These are phyloP conservation scores for Dromococcyx pavoninus DNA, from an alignment of 2,797 vertebrate species.

Conservation along the genomic window DNA sequence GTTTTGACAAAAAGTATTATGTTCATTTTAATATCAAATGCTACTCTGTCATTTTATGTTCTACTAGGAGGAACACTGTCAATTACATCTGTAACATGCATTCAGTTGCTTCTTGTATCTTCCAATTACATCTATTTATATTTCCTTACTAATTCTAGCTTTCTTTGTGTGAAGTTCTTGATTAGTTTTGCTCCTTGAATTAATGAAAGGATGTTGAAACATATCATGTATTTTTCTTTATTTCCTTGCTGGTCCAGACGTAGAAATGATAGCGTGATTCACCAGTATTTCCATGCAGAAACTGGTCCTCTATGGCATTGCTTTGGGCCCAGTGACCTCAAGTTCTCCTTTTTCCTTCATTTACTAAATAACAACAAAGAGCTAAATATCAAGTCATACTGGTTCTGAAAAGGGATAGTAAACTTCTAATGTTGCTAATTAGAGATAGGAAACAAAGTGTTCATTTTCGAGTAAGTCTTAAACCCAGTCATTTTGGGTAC, in stretches of 20 bases:
- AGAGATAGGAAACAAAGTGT: background rate
- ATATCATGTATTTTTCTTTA: background rate
- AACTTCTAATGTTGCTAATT: background rate
- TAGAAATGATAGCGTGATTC: background rate
- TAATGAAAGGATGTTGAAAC: background rate
- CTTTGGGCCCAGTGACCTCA: background rate
- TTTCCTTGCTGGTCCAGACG: background rate
- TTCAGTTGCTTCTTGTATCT: background rate
- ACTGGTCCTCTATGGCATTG: background rate
- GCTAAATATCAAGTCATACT: background rate
- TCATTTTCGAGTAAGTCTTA: background rate
- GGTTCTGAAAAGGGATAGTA: background rate
- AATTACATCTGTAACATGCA: background rate
- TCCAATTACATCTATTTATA: background rate
- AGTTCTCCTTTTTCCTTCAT: background rate
- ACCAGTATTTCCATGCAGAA: background rate
- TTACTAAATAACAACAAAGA: constrained; percentile 14
- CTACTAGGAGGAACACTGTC: constrained; percentile 46
- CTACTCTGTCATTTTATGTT: constrained; percentile 60
- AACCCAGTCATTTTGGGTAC: constrained; percentile 12
- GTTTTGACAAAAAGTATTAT: constrained; percentile 55
- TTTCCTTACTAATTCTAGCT: background rate
- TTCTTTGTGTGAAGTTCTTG: background rate
- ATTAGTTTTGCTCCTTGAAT: background rate
- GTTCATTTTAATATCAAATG: constrained; percentile 68